phyloP scores from a whole-genome alignment of 2,797 vertebrate genomes.

The Brotogeris chrysoptera region DNA sequence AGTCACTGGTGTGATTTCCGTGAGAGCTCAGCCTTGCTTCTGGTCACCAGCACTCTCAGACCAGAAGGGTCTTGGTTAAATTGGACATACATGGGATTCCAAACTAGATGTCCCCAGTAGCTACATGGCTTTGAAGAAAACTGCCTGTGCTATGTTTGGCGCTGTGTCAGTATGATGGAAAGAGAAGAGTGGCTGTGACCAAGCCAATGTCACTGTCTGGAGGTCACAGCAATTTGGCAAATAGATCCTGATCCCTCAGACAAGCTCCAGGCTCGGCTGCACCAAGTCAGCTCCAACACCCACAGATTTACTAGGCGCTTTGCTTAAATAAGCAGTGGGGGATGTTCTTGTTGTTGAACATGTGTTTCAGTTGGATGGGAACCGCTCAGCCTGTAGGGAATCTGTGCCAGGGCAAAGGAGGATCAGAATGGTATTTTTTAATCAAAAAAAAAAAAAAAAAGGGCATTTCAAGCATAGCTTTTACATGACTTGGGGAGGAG shows the following conservation, averaged over 20 bases:
- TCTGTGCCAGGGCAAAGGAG: neutral
- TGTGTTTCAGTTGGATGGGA: slow-evolving; percentile 19
- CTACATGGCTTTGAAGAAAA: neutral
- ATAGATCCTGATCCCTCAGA: neutral
- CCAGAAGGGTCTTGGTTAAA: neutral
- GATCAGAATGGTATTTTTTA: neutral
- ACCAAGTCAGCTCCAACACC: neutral
- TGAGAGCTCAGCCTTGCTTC: neutral
- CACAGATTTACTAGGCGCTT: neutral
- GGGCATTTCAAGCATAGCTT: neutral
- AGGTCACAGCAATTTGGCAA: neutral
- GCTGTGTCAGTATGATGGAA: neutral
- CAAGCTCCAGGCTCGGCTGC: neutral
- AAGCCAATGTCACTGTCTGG: neutral
- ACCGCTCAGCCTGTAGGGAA: neutral
- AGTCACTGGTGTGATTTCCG: neutral
- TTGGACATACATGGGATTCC: neutral
- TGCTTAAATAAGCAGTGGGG: neutral
- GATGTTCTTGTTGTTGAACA: neutral
- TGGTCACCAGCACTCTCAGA: neutral
- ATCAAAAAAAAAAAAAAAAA: neutral
- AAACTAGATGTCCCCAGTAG: neutral
- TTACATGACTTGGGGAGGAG: neutral
- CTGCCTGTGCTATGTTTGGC: neutral
- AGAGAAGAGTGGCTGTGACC: neutral